Percentiles rank a stretch among this genome's conserved stretches.
Conservation (phyloP, 1,140 invertebrate genomes). For the Papilio aristodemus region DNA sequence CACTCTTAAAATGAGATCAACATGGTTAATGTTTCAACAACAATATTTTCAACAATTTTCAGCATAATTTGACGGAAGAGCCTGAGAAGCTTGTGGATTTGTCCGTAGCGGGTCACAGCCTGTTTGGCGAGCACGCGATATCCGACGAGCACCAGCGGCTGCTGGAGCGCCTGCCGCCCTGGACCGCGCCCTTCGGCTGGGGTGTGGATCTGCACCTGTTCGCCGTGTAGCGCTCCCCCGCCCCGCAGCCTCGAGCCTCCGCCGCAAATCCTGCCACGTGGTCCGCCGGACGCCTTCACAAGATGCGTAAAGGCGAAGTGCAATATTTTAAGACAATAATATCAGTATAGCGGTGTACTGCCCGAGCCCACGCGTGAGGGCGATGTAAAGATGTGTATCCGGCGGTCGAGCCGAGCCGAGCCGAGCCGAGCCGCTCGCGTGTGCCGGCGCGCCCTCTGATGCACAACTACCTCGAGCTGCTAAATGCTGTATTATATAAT, state of each 20-base stretch:
- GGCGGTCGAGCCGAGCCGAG: no score
- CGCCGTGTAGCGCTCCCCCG: conserved; percentile 33
- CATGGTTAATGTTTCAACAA: no score
- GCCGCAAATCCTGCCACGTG: no score
- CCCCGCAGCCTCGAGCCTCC: neutral
- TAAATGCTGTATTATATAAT: no score
- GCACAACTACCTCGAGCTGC: neutral
- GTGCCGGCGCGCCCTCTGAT: no score
- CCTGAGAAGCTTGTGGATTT: conserved; percentile 39
- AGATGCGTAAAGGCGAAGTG: neutral
- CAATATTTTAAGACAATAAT: neutral
- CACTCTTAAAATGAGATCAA: no score
- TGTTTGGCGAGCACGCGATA: conserved; percentile 39
- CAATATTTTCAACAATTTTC: neutral
- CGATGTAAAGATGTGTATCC: no score
- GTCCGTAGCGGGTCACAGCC: conserved; percentile 51
- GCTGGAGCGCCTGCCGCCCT: conserved; percentile 42
- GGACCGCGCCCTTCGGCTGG: conserved; percentile 57
- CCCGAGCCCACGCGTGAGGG: no score
- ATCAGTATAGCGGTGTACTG: no score
- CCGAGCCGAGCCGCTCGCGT: no score
- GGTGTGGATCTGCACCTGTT: conserved; percentile 58
- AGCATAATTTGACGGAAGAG: conserved; percentile 21
- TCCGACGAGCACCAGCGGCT: conserved; percentile 37
- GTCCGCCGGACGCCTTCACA: no score